phyloP scores from a whole-genome alignment of 2,888 invertebrate genomes.

The Deroplatys truncata region DNA sequence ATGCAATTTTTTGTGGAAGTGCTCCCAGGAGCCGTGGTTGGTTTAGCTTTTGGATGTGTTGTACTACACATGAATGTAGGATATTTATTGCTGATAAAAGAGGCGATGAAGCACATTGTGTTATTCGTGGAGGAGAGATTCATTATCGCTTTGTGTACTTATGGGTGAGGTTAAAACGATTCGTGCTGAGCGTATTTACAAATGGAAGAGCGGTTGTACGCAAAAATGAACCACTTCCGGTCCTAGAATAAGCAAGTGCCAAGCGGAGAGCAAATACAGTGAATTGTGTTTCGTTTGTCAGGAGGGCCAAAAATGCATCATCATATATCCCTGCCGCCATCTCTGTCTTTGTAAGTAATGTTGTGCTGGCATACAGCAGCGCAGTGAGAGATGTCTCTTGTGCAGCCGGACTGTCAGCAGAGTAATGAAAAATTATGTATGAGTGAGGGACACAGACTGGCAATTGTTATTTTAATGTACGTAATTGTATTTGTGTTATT shows the following conservation, averaged over 20 bases:
- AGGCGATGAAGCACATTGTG: neutral
- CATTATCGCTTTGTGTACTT: neutral
- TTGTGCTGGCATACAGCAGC: slow-evolving; percentile 15
- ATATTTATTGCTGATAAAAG: neutral
- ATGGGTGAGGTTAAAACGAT: neutral
- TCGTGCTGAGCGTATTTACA: neutral
- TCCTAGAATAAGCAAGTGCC: neutral
- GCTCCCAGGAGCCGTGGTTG: slow-evolving; percentile 4
- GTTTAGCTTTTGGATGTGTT: neutral
- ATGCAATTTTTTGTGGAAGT: slow-evolving; percentile 9
- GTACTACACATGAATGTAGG: neutral
- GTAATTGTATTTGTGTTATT: no score
- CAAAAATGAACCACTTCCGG: neutral
- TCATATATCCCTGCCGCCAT: slow-evolving; percentile 37
- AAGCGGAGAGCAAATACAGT: neutral
- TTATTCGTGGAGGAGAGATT: neutral
- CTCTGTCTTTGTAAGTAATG: slow-evolving; percentile 36
- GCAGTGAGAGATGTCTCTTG: slow-evolving; percentile 30
- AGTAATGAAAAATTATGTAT: slow-evolving; percentile 30
- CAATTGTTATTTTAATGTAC: no score
- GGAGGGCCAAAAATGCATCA: slow-evolving; percentile 34
- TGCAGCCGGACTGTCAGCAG: slow-evolving; percentile 30
- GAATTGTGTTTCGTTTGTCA: slow-evolving; percentile 37
- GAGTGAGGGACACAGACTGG: neutral
- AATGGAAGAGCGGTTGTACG: neutral